Evolutionary conservation across 2,113 vertebrate species (phyloP), one percentile per base, ranked within the genome.

Genomic region (Diadophis punctatus): DNA sequence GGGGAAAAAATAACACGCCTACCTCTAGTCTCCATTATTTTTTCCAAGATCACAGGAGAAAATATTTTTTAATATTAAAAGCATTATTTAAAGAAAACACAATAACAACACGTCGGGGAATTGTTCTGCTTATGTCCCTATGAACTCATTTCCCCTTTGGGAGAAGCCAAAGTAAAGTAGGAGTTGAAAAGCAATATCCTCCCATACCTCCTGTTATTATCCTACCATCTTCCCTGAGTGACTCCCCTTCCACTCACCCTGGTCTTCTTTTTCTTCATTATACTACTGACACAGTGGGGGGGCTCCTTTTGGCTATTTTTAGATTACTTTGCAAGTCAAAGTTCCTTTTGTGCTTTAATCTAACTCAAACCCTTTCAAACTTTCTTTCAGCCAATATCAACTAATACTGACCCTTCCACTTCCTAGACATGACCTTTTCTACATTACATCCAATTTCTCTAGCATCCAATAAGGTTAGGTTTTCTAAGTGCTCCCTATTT

Each of bases 41-140:
- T 74, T 74, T 74, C n/a, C n/a, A 74, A 74, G 63, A 18, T 18
- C 5, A 34, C 1, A 0, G 63, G n/a, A 1, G 12, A 68, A 63
- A 39, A 8, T 74, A 74, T 20, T 74, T 18, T 74, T 34, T 39
- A 74, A 74, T 34, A 3, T 34, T 0, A 58, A 46, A 18, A 0
- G 22, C 63, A 16, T 93, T 95, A 86, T 93, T 91, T 86, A 90
- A 92, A 48, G 87, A 88, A 85, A 49, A 92, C 48, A 86, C 88
- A 90, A 23, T 5, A 89, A 20, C 12, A 34, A 20, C 68, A 39
- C 7, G 39, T 80, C 20, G n/a, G 16, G 16, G n/a, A 39, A 39
- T 80, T 80, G n/a, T 80, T 80, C 68, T 39, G n/a, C 68, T 80
- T 20, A 39, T 34, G n/a, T 39, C 68, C 7, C 68, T 80, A 39